Evolutionary conservation across 2,797 vertebrate species (phyloP), one percentile per base, ranked within the genome.

Genomic region (Micropoecilia bifurca): DNA sequence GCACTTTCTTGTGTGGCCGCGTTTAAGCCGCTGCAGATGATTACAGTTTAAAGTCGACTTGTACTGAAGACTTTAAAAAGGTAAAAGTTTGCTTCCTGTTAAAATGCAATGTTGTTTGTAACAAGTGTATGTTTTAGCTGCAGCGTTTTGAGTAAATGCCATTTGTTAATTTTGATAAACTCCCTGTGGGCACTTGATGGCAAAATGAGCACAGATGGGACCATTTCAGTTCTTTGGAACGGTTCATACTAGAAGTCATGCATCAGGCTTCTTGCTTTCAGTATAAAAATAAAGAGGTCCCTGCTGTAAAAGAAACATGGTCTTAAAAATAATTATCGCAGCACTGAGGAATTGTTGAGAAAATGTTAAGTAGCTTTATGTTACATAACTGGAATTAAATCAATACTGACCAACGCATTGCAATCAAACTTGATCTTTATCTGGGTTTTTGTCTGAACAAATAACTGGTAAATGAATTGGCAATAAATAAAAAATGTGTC

Each of bases 171-270:
- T 90, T 88, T 79, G 69, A 75, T 71, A 22, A 53, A 92, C 87
- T 91, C 89, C 85, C 91, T 88, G 80, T 72, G 85, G 88, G 88
- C 85, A 78, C 76, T 82, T 25, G 48, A 55, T 78, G 85, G 82
- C 87, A 85, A 91, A 91, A 93, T 86, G 84, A 91, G 91, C 90
- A 91, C 92, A 93, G 88, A 93, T 94, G 90, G 92, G 88, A 92
- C 83, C 72, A 87, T 92, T 90, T 90, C 89, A 82, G 78, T 76
- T 47, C 59, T 88, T 87, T 88, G 86, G 91, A 92, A 87, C 77
- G 85, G 30, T 86, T 93, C 76, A 55, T 91, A 86, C 80, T 45
- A 85, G 78, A 77, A 18, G 68, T 71, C 68, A 71, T 71, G 68
- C 68, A 71, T 28, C 68, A 71, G 68, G 68, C 68, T 71, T 71